Base-by-base conservation (phyloP, 2,888 invertebrate species). In the Dastarcus helophoroides region DNA sequence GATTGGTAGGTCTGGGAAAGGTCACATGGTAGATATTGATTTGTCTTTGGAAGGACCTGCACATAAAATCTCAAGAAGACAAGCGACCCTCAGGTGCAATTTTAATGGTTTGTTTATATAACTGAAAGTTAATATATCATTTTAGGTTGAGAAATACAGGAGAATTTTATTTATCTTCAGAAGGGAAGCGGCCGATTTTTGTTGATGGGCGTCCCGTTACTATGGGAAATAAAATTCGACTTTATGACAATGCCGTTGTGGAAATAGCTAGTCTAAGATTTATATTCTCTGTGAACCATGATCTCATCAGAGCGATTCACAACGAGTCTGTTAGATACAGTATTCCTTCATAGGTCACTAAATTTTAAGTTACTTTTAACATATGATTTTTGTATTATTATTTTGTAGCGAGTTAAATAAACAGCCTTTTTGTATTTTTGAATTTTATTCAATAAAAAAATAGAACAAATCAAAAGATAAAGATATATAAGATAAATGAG, bases 261-360 rank as follows among this genome's bases (percentile, higher is more conserved):
- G 95, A 97, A 82, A 84, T 94, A 48, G 80, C 89, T 12, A 86
- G 89, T 31, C 68, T 94, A 23, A 76, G 89, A 39, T 94, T 94
- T 64, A 85, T 91, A 44, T 94, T 94, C 59, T 71, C 90, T 39
- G 80, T 94, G 36, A 93, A 94, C 62, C 85, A 86, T 58, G 90
- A 93, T 48, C 68, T 94, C 28, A 86, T 93, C 44, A 80, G 79
- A 53, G 81, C 82, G 22, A 89, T 93, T 46, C 75, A 88, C 31
- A 84, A 84, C 58, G 91, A 91, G 64, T 80, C 86, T 37, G 80
- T 83, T 2, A 83, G 84, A 62, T 76, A 83, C 38, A 81, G 76
- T 55, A 63, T 73, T 28, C 62, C 67, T 52, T 49, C 59, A 15
- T 58, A 51, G n/a, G n/a, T n/a, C n/a, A n/a, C n/a, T n/a, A n/a